A percentile compares a stretch with the other conserved stretches of the same genome.
Conservation (phyloP, 2,888 invertebrate species). For the Nephrotoma flavescens region DNA sequence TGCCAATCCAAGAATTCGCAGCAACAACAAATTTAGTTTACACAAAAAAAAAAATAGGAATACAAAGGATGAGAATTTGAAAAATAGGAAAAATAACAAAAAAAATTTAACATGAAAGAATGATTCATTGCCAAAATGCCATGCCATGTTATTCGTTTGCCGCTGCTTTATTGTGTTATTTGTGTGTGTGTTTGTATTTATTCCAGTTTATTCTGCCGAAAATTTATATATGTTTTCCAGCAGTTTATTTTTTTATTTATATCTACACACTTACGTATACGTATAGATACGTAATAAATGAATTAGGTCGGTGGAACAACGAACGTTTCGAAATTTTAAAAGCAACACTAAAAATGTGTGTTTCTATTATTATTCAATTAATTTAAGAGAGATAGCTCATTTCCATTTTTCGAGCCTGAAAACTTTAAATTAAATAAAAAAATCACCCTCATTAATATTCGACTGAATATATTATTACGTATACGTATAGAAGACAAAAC, state of each 20-base stretch:
- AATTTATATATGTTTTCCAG: background rate
- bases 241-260: background rate
- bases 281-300: background rate
- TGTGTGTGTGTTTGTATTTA: background rate
- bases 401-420: background rate
- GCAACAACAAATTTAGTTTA: background rate
- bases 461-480: background rate
- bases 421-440: background rate
- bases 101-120: background rate
- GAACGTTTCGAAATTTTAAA: background rate
- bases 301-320: background rate
- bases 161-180: background rate
- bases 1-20: background rate
- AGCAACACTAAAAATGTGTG: background rate
- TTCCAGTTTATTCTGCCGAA: background rate
- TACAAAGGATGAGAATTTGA: background rate
- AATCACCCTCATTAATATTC: background rate
- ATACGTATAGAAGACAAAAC: background rate
- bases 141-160: background rate
- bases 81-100: background rate
- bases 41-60: background rate
- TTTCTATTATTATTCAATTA: background rate
- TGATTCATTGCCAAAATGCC: background rate
- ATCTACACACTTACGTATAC: background rate
- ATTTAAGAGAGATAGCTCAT: background rate